Evolutionary conservation across 2,113 vertebrate genomes (phyloP), one percentile per base, ranked within the genome.

Genomic region (Aphyosemion australe): DNA sequence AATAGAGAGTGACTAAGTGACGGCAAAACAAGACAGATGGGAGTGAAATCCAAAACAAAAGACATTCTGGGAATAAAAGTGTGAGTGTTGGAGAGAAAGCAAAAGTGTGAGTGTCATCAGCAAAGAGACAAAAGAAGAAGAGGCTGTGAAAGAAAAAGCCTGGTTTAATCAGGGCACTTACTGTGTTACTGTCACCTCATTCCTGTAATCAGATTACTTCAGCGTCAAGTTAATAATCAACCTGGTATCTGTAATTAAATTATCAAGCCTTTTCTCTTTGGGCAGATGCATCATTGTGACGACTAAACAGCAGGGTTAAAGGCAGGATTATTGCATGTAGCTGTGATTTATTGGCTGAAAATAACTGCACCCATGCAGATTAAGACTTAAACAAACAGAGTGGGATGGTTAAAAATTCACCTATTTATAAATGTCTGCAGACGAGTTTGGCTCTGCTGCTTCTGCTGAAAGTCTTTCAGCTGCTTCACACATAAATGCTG

Each of bases 161-260:
- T 63, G 16, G 73, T 73, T 79, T 49, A 84, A 61, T 83, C 69
- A 68, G 26, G 31, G 47, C 70, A 45, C 69, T 73, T 16, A 54
- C 68, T 73, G 58, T 54, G 51, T 78, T 71, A 74, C 66, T 64
- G 61, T 70, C 50, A 49, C 60, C 31, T 74, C 64, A 51, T 47
- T 45, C 57, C 72, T 48, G 52, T 86, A 70, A 78, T 85, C 58
- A 6, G 60, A 72, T 84, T 70, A n/a, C 51, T 67, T 62, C 57
- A 39, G 5, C 8, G 0, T 42, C 18, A 12, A 3, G 14, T 60
- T 57, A 57, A 69, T 59, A 62, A 72, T 32, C 62, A 78, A 48
- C 4, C 61, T 69, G 11, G n/a, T 3, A 8, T 64, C 58, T 37
- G 21, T 68, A 68, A 78, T 62, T 67, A 65, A 21, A 19, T 45